A percentile compares a stretch with the other conserved stretches of the same genome.
These are phyloP conservation scores for Bergia sp. DNA, from an alignment of 92 coral and sea anemone genomes.

Conservation along the genomic window DNA sequence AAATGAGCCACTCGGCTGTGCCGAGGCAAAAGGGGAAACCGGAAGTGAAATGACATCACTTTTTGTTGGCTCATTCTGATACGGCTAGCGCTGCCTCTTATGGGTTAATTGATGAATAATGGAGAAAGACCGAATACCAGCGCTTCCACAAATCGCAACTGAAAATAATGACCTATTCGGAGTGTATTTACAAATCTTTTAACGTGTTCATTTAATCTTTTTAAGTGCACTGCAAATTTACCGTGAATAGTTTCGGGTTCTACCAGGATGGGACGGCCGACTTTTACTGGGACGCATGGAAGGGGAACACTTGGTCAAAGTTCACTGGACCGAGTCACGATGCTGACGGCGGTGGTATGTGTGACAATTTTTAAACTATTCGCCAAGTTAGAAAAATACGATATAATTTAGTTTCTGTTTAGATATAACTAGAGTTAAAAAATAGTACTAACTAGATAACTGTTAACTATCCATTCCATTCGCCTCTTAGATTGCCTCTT, in stretches of 20 bases:
- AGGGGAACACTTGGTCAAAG: neutral
- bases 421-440: no score
- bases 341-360: conserved; percentile 5
- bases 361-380: neutral
- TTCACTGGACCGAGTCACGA: conserved; percentile 5
- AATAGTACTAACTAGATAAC: no score
- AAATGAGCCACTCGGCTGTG: no score
- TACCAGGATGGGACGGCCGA: conserved; percentile 3
- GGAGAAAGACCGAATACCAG: neutral
- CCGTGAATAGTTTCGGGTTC: neutral
- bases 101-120: no score
- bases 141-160: neutral
- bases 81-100: no score
- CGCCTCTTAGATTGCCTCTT: no score
- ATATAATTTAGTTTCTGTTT: no score
- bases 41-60: no score
- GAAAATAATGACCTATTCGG: neutral
- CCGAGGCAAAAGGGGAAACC: no score
- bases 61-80: no score
- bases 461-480: no score
- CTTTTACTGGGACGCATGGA: neutral
- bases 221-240: neutral
- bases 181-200: neutral
- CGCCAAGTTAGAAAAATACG: no score
- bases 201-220: neutral